Conservation (phyloP, 2,888 invertebrate species). For the Leptopilina drosophilae region DNA sequence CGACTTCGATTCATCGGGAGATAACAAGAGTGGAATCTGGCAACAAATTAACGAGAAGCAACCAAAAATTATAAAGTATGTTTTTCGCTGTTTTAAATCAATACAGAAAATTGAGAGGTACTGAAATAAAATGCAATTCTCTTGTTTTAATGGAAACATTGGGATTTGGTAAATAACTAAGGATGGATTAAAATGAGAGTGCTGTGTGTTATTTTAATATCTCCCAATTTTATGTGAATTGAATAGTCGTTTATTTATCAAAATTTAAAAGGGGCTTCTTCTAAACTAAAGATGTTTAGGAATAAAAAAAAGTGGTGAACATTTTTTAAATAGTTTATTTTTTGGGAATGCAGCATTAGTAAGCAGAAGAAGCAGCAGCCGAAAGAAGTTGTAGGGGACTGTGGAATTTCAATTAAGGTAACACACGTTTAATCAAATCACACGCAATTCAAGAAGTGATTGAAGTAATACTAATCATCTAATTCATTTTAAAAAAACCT, state of each 20-base stretch:
- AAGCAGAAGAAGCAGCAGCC: slow-evolving; percentile 84
- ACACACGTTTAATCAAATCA: slow-evolving; percentile 71
- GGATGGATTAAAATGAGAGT: no score
- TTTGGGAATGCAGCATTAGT: slow-evolving; percentile 75
- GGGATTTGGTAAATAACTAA: no score
- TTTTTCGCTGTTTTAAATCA: slow-evolving; percentile 27
- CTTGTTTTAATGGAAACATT: no score
- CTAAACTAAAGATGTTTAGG: no score
- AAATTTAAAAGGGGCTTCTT: no score
- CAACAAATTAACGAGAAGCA: slow-evolving; percentile 87
- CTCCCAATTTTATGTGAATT: not conserved
- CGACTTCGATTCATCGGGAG: slow-evolving; percentile 78
- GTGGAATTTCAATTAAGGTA: slow-evolving; percentile 81
- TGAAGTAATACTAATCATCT: not conserved
- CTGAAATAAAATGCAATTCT: no score
- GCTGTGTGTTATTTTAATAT: no score
- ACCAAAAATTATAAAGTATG: slow-evolving; percentile 70
- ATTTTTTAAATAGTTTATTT: slow-evolving; percentile 37
- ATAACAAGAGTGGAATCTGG: slow-evolving; percentile 95
- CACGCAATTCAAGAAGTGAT: slow-evolving; percentile 59
- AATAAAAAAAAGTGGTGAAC: slow-evolving; percentile 35
- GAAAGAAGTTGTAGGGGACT: slow-evolving; percentile 88
- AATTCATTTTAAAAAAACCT: not conserved
- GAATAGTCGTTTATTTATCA: not conserved
- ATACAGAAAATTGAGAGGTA: no score